Conservation (phyloP, 1,140 invertebrate species). For the Eurosta solidaginis region DNA sequence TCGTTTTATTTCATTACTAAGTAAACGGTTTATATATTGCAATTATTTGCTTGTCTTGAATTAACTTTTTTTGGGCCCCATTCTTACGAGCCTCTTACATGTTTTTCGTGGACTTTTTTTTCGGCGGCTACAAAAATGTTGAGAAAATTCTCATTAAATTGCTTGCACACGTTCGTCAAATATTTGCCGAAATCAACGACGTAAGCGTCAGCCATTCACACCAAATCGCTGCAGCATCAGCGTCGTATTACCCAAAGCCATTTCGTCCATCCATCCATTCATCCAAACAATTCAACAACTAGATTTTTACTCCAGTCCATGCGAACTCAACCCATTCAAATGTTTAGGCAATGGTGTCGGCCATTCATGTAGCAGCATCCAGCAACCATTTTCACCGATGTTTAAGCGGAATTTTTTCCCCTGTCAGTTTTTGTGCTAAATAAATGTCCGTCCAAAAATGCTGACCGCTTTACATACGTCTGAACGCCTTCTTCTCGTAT, state of each 20-base stretch:
- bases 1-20: background rate
- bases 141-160: slow-evolving; percentile 44
- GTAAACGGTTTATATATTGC: slow-evolving; percentile 9
- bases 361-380: background rate
- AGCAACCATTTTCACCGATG: background rate
- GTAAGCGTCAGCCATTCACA: slow-evolving; percentile 4
- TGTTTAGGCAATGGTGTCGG: background rate
- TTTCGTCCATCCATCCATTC: background rate
- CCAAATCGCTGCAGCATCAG: background rate
- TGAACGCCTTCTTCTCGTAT: background rate
- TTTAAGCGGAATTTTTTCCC: too few species aligned
- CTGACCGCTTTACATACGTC: background rate
- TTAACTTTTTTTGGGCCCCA: background rate
- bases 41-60: slow-evolving; percentile 1
- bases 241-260: background rate
- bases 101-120: too few species aligned
- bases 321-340: background rate
- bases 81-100: background rate
- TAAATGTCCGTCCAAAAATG: background rate
- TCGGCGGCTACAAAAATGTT: background rate
- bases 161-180: slow-evolving; percentile 57
- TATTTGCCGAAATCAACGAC: slow-evolving; percentile 42
- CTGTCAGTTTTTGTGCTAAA: background rate
- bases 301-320: too few species aligned
- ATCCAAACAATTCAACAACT: background rate